Percentiles rank a stretch among this genome's conserved stretches.
phyloP scores from a whole-genome alignment of 2,113 vertebrate genomes.

The Antechinus flavipes region DNA sequence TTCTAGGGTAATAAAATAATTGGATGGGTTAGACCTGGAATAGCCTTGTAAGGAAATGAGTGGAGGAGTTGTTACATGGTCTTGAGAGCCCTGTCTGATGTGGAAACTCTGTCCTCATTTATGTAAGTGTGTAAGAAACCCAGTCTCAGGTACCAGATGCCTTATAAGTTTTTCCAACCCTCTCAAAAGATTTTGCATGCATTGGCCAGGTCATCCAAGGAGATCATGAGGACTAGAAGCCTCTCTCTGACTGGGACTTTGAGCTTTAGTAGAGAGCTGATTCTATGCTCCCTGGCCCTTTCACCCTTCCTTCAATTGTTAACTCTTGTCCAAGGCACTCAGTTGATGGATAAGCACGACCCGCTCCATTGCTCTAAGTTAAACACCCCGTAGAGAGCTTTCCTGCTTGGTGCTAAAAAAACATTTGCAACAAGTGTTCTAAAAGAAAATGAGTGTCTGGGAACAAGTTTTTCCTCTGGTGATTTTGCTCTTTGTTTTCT shows the following conservation, averaged over 20 bases:
- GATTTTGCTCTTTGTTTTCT: background rate
- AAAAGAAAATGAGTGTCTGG: background rate
- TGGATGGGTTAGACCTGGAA: background rate
- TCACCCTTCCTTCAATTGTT: background rate
- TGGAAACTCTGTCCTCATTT: background rate
- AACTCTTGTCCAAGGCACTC: background rate
- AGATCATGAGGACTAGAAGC: background rate
- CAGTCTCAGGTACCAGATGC: background rate
- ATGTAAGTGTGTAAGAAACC: background rate
- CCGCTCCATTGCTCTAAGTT: background rate
- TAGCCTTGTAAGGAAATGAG: background rate
- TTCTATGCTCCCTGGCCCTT: background rate
- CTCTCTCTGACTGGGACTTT: background rate
- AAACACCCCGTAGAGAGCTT: background rate
- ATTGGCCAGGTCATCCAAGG: background rate
- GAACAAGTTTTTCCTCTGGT: background rate
- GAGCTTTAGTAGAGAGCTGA: background rate
- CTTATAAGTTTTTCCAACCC: background rate
- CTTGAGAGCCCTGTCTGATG: background rate
- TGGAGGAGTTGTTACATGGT: background rate
- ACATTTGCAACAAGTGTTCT: background rate
- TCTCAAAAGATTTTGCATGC: background rate
- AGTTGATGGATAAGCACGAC: background rate
- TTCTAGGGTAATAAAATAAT: background rate
- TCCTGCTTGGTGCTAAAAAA: background rate